Percentiles rank a stretch among this genome's conserved stretches.
Conservation (phyloP, 1,140 invertebrate species). For the Whitmania pigra region DNA sequence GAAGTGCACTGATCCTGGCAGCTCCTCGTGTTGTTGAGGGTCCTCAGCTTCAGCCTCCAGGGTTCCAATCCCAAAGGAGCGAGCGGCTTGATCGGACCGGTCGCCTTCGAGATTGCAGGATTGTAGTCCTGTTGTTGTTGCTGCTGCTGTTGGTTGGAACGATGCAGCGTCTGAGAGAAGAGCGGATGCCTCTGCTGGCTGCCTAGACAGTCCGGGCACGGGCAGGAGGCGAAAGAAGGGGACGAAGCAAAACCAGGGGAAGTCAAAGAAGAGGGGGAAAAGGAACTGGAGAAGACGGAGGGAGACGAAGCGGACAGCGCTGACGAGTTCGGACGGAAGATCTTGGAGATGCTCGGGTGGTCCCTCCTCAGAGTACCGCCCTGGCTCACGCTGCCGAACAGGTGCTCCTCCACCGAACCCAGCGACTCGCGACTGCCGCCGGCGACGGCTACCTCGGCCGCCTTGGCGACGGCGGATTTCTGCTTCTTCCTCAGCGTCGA, state of each 20-base stretch:
- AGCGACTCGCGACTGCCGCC: background rate
- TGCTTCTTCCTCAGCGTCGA: background rate
- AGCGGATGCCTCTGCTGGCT: background rate
- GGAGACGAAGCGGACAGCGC: background rate
- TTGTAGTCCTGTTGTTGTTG: conserved; percentile 1
- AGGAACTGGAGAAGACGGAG: background rate
- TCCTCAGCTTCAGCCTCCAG: too few relatives aligned
- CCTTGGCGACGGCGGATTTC: background rate
- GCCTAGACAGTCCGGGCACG: background rate
- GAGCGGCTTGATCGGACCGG: too few relatives aligned
- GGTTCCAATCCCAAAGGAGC: too few relatives aligned
- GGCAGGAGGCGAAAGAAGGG: background rate
- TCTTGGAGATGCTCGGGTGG: conserved; percentile 5
- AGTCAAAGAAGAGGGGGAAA: background rate
- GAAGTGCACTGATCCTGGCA: too few relatives aligned
- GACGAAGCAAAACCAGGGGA: background rate
- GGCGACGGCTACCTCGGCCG: background rate
- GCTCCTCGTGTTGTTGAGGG: too few relatives aligned
- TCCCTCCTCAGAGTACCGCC: background rate
- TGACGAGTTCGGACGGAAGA: background rate
- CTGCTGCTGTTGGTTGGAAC: background rate
- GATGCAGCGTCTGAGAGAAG: background rate
- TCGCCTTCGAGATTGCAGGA: background rate
- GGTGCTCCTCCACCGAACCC: background rate
- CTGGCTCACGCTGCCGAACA: background rate